Base-by-base conservation (phyloP, 2,113 vertebrate species). In the Leucopternis melanops region DNA sequence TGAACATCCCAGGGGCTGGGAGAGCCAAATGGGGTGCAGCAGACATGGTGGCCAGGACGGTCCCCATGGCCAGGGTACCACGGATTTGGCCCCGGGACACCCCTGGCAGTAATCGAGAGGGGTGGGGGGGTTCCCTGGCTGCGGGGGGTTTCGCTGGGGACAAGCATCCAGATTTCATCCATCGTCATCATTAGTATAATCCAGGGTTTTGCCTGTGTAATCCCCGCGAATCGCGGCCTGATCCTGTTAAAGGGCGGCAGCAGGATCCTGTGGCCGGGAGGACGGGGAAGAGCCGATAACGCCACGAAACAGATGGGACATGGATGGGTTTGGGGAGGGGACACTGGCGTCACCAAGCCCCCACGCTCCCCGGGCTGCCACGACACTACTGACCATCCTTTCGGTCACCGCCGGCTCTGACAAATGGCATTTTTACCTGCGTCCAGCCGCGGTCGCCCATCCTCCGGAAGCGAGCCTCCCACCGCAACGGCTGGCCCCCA, bases 401-500 rank as follows among this genome's bases (percentile, higher is more conserved):
- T 23, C 7, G 13, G 34, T 6, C 62, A 5, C 52, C 11, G 1
- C 15, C 9, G 1, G 34, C 72, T 42, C 58, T 3, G 5, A 54
- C 44, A 72, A 55, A 26, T 1, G 5, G 9, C 2, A 0, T 18
- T 45, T 97, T 96, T 81, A 98, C 97, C 97, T 78, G 42, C 1
- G 10, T 66, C 96, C 72, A 87, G 63, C 25, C 0, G 4, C 0
- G 1, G 26, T 40, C n/a, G 1, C 49, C 78, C 14, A 0, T 9
- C 36, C 11, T 67, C 15, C 77, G 92, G 67, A 71, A 90, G 3
- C 93, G 96, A 74, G 87, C 96, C 3, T 89, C 73, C 0, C 71
- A 16, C 70, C 72, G 85, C 1, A 14, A 47, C 0, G 12, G 42
- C 63, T 3, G 23, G 4, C 9, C 5, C 49, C 21, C 2, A 0